Base-by-base conservation (phyloP, 2,888 invertebrate species). In the Hypomecis punctinalis region DNA sequence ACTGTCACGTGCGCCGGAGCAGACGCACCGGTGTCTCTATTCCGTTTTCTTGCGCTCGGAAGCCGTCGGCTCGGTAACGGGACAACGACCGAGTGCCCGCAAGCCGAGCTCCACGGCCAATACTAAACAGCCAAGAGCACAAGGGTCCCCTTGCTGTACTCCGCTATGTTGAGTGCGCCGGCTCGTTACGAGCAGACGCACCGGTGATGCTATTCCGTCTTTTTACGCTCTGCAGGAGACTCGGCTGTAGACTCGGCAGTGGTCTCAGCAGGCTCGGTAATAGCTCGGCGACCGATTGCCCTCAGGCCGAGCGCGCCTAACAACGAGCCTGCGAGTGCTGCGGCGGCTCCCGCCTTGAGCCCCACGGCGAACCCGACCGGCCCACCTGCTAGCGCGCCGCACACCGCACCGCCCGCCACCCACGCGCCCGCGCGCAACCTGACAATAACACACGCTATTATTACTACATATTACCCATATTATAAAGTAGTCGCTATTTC, bases 341-440 rank as follows among this genome's bases (percentile, higher is more conserved):
- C 63, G 9, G 64, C 67, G 6, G 69, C 71, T 36, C 54, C 89
- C 43, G 69, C 71, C 65, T 71, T 71, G 35, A 47, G 59, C 0
- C 71, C 89, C 70, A 83, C 76, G 62, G 74, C 60, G 58, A 87
- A 76, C 39, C 90, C 89, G 67, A 83, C 76, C 5, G 90, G 90
- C 0, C 89, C 89, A 9, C 82, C 88, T 69, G 76, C 68, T 73
- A 82, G 74, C 69, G 85, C 86, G 48, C 89, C 89, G 63, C 74
- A 71, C 67, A 74, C 75, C 61, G 87, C 89, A 35, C 88, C 87
- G 23, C 82, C 79, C 64, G 69, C 77, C 42, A 83, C 77, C 72
- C 72, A 74, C 64, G 82, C 82, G 58, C 82, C 83, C 54, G 74
- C 82, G 2, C 81, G 78, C 58, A 86, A 8, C 61, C 86, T 84